Evolutionary conservation across 2,113 vertebrate species (phyloP).

Genomic region (Opisthocomus hoazin): DNA sequence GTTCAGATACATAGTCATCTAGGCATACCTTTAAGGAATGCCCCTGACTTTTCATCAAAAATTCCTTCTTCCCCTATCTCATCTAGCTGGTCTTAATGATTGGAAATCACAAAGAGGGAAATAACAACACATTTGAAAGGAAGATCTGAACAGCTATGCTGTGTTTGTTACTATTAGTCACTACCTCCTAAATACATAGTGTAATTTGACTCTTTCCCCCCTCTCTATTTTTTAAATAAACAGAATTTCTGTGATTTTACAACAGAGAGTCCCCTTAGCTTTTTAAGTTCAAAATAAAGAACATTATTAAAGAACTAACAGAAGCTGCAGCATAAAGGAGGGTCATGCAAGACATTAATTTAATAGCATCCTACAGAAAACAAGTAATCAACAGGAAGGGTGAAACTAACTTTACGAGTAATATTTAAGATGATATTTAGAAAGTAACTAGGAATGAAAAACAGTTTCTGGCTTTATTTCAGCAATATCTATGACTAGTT

Average conservation of each 20-base stretch:
- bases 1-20: constrained; percentile 33
- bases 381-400: neutral
- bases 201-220: neutral
- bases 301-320: neutral
- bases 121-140: constrained; percentile 6
- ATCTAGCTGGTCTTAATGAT: neutral
- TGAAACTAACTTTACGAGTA: neutral
- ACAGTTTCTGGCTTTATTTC: neutral
- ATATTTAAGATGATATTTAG: neutral
- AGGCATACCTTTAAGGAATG: constrained; percentile 41
- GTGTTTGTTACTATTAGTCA: neutral
- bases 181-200: neutral
- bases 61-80: constrained; percentile 12
- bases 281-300: constrained; percentile 22
- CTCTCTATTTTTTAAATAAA: neutral
- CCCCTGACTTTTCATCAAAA: constrained; percentile 47
- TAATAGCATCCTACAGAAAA: neutral
- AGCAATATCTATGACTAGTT: neutral
- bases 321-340: neutral
- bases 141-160: neutral
- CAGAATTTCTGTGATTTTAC: neutral
- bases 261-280: neutral
- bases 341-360: neutral
- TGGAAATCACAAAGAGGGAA: neutral
- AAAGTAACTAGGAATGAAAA: neutral